Evolutionary conservation across 2,888 invertebrate genomes (phyloP).

Genomic region (Holacanthella duospinosa): DNA sequence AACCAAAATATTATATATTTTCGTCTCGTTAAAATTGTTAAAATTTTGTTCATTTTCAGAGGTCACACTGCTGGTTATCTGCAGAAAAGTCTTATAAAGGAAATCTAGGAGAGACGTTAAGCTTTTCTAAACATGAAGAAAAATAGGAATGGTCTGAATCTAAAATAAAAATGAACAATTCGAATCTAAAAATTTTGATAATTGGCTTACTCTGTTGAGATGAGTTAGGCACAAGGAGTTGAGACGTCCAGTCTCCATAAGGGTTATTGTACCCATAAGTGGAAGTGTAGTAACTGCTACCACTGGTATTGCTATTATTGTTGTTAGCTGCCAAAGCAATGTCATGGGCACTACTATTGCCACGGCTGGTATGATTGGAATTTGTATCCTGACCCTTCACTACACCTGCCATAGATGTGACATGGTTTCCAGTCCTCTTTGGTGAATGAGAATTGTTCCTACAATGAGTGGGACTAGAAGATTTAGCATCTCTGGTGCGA

Average conservation of each 20-base stretch:
- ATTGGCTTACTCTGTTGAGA: conserved; percentile 4
- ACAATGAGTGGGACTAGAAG: neutral
- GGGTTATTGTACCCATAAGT: neutral
- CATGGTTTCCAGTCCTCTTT: neutral
- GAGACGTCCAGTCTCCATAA: conserved; percentile 1
- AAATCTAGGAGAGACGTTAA: no score
- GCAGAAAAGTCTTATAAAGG: no score
- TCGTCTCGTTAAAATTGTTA: no score
- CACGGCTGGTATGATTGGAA: neutral
- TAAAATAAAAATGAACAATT: no score
- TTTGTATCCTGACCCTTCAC: neutral
- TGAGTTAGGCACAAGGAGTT: conserved; percentile 8
- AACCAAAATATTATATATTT: no score
- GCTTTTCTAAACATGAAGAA: no score
- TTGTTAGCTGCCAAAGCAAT: neutral
- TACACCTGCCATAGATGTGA: neutral
- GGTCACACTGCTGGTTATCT: no score
- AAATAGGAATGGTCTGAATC: no score
- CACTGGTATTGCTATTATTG: no score
- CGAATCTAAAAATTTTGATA: no score
- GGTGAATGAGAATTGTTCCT: neutral
- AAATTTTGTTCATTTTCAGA: no score
- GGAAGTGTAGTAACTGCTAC: neutral
- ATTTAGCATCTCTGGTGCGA: no score
- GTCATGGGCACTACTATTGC: neutral